phyloP scores from a whole-genome alignment of 2,888 invertebrate genomes.

The Resseliella maxima region DNA sequence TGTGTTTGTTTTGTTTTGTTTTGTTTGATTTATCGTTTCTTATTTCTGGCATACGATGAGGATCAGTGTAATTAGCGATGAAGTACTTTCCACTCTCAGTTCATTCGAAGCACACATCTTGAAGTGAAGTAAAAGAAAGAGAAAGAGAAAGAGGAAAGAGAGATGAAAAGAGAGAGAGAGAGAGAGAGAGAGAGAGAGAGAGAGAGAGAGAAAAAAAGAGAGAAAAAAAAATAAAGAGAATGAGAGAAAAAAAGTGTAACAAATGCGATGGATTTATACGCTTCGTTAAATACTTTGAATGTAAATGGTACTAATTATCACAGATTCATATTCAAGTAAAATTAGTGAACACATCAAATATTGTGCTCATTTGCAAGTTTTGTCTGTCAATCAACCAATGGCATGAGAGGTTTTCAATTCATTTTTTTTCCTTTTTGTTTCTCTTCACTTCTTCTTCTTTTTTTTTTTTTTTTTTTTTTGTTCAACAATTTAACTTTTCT shows the following conservation, averaged over 20 bases:
- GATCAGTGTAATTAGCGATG: no score
- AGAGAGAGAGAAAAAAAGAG: no score
- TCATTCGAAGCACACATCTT: no score
- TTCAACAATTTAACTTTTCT: no score
- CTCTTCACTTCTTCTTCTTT: not conserved
- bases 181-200: no score
- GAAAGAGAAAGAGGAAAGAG: no score
- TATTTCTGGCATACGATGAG: not conserved
- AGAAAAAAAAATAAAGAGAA: no score
- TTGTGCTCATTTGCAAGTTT: not conserved
- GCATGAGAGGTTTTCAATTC: not conserved
- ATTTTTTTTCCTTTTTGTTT: not conserved
- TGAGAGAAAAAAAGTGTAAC: not conserved
- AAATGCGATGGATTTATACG: not conserved
- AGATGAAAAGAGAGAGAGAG: no score
- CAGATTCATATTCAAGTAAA: not conserved
- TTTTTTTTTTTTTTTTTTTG: not conserved
- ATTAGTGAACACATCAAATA: not conserved
- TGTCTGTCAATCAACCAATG: not conserved
- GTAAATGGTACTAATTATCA: constrained; percentile 8
- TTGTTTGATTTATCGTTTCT: no score
- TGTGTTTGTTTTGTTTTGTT: no score
- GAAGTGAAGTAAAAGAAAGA: no score
- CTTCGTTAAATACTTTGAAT: not conserved
- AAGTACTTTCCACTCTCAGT: no score